A percentile compares a stretch with the other conserved stretches of the same genome.
phyloP scores from a whole-genome alignment of 2,113 vertebrate genomes.

The Rhizomys pruinosus region DNA sequence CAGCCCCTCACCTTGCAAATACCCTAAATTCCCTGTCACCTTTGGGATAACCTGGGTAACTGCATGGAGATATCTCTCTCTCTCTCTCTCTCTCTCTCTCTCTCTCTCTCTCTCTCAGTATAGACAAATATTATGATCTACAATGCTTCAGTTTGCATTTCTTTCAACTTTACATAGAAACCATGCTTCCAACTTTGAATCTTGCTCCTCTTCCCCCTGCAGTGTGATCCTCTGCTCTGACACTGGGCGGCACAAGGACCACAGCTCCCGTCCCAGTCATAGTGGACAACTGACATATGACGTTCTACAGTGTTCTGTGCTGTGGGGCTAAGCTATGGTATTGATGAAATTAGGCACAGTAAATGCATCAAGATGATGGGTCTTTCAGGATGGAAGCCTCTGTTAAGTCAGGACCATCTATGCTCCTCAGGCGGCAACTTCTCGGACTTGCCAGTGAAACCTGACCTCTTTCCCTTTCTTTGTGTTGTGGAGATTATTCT shows the following conservation, averaged over 20 bases:
- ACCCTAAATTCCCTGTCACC: not conserved
- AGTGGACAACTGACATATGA: not conserved
- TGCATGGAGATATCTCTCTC: fast-evolving
- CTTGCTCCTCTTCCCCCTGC: too few species aligned
- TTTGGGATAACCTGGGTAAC: too few species aligned
- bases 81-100: fast-evolving
- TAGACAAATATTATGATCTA: too few species aligned
- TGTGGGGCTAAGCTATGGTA: not conserved
- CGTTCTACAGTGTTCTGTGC: not conserved
- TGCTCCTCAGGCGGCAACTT: too few species aligned
- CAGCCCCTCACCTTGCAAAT: too few species aligned
- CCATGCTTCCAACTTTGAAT: not conserved
- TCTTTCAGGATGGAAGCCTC: not conserved
- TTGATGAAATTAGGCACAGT: too few species aligned
- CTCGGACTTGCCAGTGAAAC: not conserved
- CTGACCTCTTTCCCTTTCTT: not conserved
- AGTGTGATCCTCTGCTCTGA: not conserved
- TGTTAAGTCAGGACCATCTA: not conserved
- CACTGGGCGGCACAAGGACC: not conserved
- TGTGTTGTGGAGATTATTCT: not conserved
- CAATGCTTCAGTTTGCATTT: fast-evolving
- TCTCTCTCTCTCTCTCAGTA: not conserved
- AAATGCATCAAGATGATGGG: not conserved
- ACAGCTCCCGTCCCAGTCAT: not conserved
- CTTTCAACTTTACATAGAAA: not conserved